These are phyloP conservation scores for Ophioninae sp. DNA, from an alignment of 2,888 invertebrate species.

Conservation along the genomic window DNA sequence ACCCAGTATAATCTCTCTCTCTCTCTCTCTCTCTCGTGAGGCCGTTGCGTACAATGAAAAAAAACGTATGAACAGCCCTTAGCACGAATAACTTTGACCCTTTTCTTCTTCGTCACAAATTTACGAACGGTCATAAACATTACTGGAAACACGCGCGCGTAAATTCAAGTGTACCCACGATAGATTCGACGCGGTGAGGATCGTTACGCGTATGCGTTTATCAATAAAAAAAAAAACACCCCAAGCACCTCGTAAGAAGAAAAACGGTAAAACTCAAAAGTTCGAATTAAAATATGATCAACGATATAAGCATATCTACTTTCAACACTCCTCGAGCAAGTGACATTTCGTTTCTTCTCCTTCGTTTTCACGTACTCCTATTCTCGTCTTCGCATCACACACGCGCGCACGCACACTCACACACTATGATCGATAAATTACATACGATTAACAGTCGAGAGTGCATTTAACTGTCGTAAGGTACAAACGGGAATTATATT, in stretches of 20 bases:
- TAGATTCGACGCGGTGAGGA: conserved; percentile 11
- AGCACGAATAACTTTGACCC: conserved; percentile 13
- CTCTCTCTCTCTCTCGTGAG: conserved; percentile 19
- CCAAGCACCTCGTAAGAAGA: conserved; percentile 38
- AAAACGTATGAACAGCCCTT: conserved; percentile 21
- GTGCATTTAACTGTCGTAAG: conserved; percentile 69
- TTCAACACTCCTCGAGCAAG: conserved; percentile 39
- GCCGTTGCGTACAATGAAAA: conserved; percentile 34
- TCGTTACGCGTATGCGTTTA: conserved; percentile 32
- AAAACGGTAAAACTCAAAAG: conserved; percentile 34
- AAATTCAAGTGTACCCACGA: conserved; percentile 9
- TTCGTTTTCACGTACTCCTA: background rate
- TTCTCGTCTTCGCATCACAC: conserved; percentile 1
- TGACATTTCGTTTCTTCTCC: conserved; percentile 36
- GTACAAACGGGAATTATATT: conserved; percentile 75
- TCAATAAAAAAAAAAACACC: conserved; percentile 13
- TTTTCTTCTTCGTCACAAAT: conserved; percentile 25
- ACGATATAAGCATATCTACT: conserved; percentile 43
- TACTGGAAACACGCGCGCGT: conserved; percentile 30
- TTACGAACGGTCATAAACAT: conserved; percentile 44
- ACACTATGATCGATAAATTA: conserved; percentile 40
- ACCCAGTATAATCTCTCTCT: conserved; percentile 56
- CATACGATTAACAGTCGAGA: conserved; percentile 48
- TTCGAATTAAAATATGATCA: conserved; percentile 36
- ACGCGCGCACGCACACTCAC: background rate